Conservation (phyloP, 2,113 vertebrate species). For the Martes martes region DNA sequence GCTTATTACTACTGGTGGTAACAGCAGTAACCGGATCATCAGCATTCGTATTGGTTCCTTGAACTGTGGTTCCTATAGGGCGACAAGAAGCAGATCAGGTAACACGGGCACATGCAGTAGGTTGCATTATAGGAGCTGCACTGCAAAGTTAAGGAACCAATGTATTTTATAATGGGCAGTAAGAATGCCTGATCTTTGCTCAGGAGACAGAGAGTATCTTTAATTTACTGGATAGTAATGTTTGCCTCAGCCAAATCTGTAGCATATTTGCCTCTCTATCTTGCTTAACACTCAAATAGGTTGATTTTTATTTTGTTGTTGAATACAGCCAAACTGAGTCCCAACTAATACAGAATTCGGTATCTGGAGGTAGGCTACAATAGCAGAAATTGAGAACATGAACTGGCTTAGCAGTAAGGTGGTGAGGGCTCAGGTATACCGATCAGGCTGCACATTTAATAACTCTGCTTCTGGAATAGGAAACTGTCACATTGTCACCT, state of each 20-base stretch:
- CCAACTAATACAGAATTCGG: neutral
- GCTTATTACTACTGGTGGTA: neutral
- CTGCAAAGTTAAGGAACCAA: neutral
- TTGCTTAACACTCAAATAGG: neutral
- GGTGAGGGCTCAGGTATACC: neutral
- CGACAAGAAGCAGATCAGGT: rapidly evolving
- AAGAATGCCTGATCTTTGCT: neutral
- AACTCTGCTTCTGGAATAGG: neutral
- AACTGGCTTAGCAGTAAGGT: neutral
- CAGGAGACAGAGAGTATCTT: neutral
- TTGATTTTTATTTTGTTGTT: neutral
- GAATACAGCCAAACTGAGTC: neutral
- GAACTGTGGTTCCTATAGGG: neutral
- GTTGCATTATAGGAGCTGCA: neutral
- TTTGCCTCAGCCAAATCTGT: neutral
- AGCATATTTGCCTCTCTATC: neutral
- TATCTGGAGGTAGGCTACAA: neutral
- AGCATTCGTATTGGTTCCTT: neutral
- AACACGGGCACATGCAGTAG: neutral
- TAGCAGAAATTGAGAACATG: neutral
- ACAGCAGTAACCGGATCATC: too few species aligned
- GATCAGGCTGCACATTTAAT: neutral
- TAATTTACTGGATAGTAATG: neutral
- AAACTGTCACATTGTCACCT: neutral
- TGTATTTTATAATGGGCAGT: neutral